Conservation (phyloP, 1,140 invertebrate species). For the Ectropis grisescens region DNA sequence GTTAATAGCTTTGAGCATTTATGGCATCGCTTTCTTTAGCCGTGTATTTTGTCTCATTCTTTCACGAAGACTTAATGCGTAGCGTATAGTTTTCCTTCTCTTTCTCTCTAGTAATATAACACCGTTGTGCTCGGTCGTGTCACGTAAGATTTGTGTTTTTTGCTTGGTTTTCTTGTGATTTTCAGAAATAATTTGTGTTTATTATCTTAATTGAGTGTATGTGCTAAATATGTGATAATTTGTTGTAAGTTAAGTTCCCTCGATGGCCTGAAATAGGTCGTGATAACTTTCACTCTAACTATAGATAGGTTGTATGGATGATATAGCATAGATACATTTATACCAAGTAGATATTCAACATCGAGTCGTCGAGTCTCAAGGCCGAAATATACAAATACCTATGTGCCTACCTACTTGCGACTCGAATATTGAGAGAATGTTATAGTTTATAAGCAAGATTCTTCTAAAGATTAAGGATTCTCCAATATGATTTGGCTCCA, state of each 20-base stretch:
- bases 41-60: conserved; percentile 55
- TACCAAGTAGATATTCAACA: conserved; percentile 64
- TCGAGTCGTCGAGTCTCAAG: conserved; percentile 60
- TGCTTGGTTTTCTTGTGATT: conserved; percentile 48
- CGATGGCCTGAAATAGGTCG: conserved; percentile 39
- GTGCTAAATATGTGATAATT: conserved; percentile 20
- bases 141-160: conserved; percentile 67
- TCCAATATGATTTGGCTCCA: too few species aligned
- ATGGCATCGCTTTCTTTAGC: conserved; percentile 67
- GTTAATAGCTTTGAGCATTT: conserved; percentile 56
- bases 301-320: conserved; percentile 61
- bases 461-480: too few species aligned
- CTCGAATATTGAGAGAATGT: too few species aligned
- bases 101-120: conserved; percentile 66
- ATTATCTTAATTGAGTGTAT: conserved; percentile 17
- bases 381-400: conserved; percentile 61
- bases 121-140: conserved; percentile 69
- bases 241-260: conserved; percentile 11
- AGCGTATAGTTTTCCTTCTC: conserved; percentile 51
- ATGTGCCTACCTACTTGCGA: too few species aligned
- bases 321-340: conserved; percentile 50
- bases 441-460: too few species aligned
- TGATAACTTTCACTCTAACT: conserved; percentile 67
- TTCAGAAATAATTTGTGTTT: conserved; percentile 26
- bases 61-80: conserved; percentile 44